Evolutionary conservation across 2,888 invertebrate species (phyloP).

Genomic region (Theretra japonica): DNA sequence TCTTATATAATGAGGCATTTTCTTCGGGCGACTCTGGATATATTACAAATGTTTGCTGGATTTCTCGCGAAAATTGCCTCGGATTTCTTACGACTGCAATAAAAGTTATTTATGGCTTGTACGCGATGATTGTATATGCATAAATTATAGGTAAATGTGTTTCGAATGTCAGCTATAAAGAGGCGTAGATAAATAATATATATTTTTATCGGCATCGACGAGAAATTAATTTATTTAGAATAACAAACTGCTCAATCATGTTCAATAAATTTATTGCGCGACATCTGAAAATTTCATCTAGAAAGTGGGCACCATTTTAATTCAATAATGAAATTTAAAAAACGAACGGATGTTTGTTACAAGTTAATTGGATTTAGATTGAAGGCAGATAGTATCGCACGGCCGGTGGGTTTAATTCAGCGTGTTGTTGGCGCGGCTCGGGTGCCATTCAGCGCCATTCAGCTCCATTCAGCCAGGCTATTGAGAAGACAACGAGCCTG

Average conservation of each 20-base stretch:
- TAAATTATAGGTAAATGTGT: slow-evolving; percentile 56
- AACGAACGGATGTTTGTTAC: slow-evolving; percentile 40
- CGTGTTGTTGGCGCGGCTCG: slow-evolving; percentile 51
- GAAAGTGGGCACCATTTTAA: slow-evolving; percentile 39
- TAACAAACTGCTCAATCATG: slow-evolving; percentile 28
- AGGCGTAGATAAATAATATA: slow-evolving; percentile 34
- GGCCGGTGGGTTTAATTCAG: slow-evolving; percentile 58
- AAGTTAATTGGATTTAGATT: slow-evolving; percentile 51
- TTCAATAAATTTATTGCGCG: slow-evolving; percentile 26
- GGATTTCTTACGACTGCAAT: slow-evolving; percentile 52
- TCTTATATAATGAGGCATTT: slow-evolving; percentile 63
- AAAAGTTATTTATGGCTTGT: slow-evolving; percentile 58
- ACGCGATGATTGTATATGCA: slow-evolving; percentile 53
- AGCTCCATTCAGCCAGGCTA: slow-evolving; percentile 33
- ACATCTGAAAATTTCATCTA: slow-evolving; percentile 40
- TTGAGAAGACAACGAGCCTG: slow-evolving; percentile 48
- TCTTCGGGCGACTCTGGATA: slow-evolving; percentile 64
- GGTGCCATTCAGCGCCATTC: slow-evolving; percentile 26
- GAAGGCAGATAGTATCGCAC: slow-evolving; percentile 50
- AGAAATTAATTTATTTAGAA: slow-evolving; percentile 32
- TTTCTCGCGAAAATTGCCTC: slow-evolving; percentile 61
- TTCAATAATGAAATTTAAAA: slow-evolving; percentile 43
- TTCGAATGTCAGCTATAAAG: slow-evolving; percentile 46
- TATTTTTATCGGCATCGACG: slow-evolving; percentile 33
- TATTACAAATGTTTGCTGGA: slow-evolving; percentile 51